Evolutionary conservation across 2,888 invertebrate species (phyloP).

Genomic region (Dexiosoma caninum): DNA sequence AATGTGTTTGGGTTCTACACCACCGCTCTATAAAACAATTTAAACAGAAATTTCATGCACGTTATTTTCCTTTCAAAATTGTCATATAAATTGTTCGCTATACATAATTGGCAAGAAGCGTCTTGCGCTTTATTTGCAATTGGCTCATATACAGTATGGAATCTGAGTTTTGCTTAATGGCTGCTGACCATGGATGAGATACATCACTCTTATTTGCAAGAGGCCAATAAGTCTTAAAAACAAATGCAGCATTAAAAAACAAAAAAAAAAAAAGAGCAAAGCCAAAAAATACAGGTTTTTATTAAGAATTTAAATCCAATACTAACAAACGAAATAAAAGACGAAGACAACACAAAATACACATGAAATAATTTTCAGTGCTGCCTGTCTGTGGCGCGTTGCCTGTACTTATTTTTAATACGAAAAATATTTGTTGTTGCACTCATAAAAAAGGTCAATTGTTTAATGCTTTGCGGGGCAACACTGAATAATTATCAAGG

Average conservation of each 20-base stretch:
- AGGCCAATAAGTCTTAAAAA: slow-evolving; percentile 56
- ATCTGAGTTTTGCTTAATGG: slow-evolving; percentile 67
- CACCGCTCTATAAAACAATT: slow-evolving; percentile 75
- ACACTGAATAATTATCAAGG: slow-evolving; percentile 61
- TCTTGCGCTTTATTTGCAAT: slow-evolving; percentile 75
- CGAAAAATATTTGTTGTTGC: no score
- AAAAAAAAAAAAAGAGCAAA: slow-evolving; percentile 49
- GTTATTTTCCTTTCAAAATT: neutral
- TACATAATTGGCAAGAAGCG: slow-evolving; percentile 72
- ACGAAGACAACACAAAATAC: neutral
- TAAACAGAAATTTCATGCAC: slow-evolving; percentile 19
- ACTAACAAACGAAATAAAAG: slow-evolving; percentile 7
- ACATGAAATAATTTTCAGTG: slow-evolving; percentile 36
- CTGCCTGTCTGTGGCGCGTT: neutral
- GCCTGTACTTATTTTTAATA: no score
- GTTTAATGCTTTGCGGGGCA: no score
- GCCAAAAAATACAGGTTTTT: slow-evolving; percentile 50
- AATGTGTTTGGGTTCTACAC: slow-evolving; percentile 82
- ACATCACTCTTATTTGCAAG: slow-evolving; percentile 50
- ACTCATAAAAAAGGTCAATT: no score
- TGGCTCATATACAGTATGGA: slow-evolving; percentile 73
- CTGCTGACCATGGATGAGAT: slow-evolving; percentile 65
- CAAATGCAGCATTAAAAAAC: slow-evolving; percentile 56
- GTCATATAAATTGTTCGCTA: slow-evolving; percentile 26
- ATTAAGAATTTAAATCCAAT: slow-evolving; percentile 34